Conservation (phyloP, 2,113 vertebrate genomes). For the Callithrix jacchus region DNA sequence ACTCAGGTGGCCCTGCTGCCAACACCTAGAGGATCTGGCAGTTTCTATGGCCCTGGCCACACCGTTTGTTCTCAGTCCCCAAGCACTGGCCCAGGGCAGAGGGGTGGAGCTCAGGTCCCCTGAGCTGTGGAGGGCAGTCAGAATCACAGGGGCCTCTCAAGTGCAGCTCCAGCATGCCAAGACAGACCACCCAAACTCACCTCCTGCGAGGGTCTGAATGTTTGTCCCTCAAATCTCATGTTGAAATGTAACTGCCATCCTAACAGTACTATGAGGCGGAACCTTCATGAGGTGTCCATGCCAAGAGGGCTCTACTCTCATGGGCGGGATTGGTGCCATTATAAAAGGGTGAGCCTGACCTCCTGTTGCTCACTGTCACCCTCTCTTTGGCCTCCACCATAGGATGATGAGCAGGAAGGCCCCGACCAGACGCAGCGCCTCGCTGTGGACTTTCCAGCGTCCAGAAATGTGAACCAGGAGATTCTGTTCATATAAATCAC, state of each 20-base stretch:
- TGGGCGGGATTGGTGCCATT: not conserved
- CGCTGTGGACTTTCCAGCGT: not conserved
- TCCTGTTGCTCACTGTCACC: not conserved
- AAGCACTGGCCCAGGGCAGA: not conserved
- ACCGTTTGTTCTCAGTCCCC: too few species aligned
- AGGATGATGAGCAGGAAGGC: not conserved
- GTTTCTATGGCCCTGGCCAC: not conserved
- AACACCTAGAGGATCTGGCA: not conserved
- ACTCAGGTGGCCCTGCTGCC: not conserved
- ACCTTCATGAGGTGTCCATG: not conserved
- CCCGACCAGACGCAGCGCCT: not conserved
- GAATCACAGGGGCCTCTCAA: not conserved
- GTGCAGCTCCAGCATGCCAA: not conserved
- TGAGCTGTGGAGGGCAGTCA: not conserved
- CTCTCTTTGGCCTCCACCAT: not conserved
- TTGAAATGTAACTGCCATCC: not conserved
- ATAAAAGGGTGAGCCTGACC: not conserved
- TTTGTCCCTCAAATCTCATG: not conserved
- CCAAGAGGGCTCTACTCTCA: not conserved
- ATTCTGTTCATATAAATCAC: not conserved
- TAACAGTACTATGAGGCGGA: not conserved
- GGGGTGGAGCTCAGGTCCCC: too few species aligned
- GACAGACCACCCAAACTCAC: not conserved
- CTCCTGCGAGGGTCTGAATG: not conserved
- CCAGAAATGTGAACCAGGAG: not conserved